phyloP scores from a whole-genome alignment of 2,113 vertebrate genomes.

The Vulpes vulpes region DNA sequence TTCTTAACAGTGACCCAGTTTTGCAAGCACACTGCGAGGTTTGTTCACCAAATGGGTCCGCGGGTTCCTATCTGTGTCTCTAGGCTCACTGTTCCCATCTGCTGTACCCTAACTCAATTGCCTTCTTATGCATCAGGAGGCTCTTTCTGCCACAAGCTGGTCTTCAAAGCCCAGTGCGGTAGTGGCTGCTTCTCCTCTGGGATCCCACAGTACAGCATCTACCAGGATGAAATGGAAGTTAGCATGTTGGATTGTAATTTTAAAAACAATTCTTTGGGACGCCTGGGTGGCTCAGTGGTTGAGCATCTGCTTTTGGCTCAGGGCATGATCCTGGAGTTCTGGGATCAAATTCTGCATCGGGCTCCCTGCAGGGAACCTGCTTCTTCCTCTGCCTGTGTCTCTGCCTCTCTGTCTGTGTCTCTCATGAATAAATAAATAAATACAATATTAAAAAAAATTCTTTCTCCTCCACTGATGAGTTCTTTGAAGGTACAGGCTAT shows the following conservation, averaged over 20 bases:
- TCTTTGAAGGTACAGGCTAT: neutral
- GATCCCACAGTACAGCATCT: neutral
- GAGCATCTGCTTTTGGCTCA: no score
- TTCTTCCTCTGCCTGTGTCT: no score
- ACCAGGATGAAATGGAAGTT: neutral
- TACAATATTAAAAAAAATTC: neutral
- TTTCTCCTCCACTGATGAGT: neutral
- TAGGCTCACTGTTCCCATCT: neutral
- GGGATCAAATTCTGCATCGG: no score
- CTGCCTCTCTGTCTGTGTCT: no score
- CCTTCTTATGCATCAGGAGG: neutral
- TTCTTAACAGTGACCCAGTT: neutral
- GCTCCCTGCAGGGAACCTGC: no score
- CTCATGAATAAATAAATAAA: no score
- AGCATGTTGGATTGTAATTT: neutral
- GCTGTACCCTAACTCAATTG: neutral
- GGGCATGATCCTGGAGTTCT: no score
- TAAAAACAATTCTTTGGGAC: no score
- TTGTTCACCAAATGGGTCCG: neutral
- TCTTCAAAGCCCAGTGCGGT: neutral
- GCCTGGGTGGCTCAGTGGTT: no score
- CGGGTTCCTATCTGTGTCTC: neutral
- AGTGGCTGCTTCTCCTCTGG: neutral
- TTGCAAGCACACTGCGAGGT: neutral
- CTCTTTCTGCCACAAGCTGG: constrained; percentile 17